Base-by-base conservation (phyloP, 2,888 invertebrate genomes). In the Archips xylosteana region DNA sequence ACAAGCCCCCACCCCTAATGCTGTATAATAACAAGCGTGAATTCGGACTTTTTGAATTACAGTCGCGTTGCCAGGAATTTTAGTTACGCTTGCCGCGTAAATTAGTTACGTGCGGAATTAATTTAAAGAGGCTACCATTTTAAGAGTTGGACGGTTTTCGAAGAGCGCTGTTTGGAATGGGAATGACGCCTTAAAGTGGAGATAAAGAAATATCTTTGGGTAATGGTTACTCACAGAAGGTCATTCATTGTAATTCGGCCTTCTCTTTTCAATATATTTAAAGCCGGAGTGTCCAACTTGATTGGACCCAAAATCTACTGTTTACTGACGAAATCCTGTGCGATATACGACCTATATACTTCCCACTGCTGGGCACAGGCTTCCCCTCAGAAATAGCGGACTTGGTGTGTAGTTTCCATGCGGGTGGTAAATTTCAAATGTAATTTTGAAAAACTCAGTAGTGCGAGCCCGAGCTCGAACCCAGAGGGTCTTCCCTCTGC, bases 61-160 rank as follows among this genome's bases (percentile, higher is more conserved):
- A 62, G 67, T 36, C 49, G 65, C 51, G 66, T 57, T 47, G 47
- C 3, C 45, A n/a, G 72, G 72, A 68, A 72, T 63, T 63, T 49
- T 72, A 57, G 72, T 63, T 72, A 36, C 71, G 60, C 32, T 51
- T 34, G 23, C 23, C 10, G 36, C 45, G 54, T 34, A 67, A 67
- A 72, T 72, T 62, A 54, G 66, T 62, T 72, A 62, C 67, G 71
- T 62, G 71, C 36, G 51, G 67, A 32, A 66, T 67, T 72, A 62
- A 57, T 62, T 67, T 62, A 63, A 72, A 62, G 72, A 57, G 54
- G 62, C 45, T 36, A 9, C 36, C 36, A 65, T 65, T 65, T 51
- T 65, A 6, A 10, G 4, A 51, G 36, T 51, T 36, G n/a, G 51
- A 51, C 36, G 49, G 13, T 23, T 49, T 47, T 23, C 47, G 47